Evolutionary conservation across 2,113 vertebrate species (phyloP), one percentile per base, ranked within the genome.

Genomic region (Saccopteryx bilineata): DNA sequence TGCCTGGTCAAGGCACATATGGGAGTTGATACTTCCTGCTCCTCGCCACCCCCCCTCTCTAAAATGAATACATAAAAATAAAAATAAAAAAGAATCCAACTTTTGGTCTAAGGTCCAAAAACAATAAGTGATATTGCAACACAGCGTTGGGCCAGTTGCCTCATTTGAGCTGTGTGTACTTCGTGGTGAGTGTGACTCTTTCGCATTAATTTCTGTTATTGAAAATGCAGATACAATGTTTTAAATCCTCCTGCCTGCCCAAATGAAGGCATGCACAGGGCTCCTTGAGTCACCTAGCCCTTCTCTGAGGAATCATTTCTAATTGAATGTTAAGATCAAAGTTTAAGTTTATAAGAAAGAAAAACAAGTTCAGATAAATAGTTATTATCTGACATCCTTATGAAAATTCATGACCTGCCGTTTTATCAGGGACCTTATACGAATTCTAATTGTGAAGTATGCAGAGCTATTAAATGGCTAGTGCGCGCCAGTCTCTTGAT

Each of bases 251-350:
- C 87, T 93, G 95, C 96, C 39, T 39, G 95, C 94, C 92, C 96
- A 84, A 96, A 98, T 96, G 97, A 98, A 97, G 87, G 96, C 71
- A 46, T 97, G 95, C 93, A 87, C 94, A 69, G 94, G 96, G 96
- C 96, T 98, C 93, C 96, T 97, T 87, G 95, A 97, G 96, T 97
- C 98, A 98, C 98, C 98, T 97, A 97, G 93, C 96, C 97, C 96
- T 98, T 97, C 98, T 98, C 97, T 63, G 96, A 78, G 96, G 98
- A 98, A 97, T 98, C 95, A 72, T 96, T 97, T 98, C 98, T 99
- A 99, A 99, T 98, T 99, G 98, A 98, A 99, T 98, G 98, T 98
- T 98, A 98, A 98, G 98, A 99, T 98, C 98, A 99, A 98, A 98
- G 98, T 99, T 98, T 98, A 98, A 98, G 98, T 99, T 99, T 98